These are phyloP conservation scores for Crocodylus rhombifer DNA, from an alignment of 2,797 vertebrate species.

Conservation along the genomic window DNA sequence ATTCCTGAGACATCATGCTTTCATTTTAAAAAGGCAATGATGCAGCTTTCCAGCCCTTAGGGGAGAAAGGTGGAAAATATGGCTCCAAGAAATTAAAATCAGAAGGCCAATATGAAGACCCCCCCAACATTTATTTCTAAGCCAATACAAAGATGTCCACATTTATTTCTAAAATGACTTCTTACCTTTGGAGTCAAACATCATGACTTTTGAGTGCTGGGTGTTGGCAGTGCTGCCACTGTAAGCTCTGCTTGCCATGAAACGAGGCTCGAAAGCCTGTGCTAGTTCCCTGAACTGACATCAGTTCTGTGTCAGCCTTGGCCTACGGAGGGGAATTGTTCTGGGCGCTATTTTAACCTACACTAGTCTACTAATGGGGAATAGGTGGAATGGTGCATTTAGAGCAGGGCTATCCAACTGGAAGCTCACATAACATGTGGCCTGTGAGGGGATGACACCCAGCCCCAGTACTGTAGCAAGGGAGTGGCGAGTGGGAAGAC, in stretches of 20 bases:
- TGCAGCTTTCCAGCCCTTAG: background rate
- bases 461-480: too few species aligned
- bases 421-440: too few species aligned
- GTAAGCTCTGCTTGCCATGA: background rate
- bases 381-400: too few species aligned
- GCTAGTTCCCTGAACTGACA: background rate
- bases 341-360: background rate
- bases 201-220: background rate
- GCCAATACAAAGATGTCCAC: too few species aligned
- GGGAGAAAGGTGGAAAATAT: background rate
- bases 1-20: background rate
- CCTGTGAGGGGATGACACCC: too few species aligned
- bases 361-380: too few species aligned
- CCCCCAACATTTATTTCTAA: background rate
- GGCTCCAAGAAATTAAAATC: background rate
- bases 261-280: background rate
- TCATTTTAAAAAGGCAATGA: background rate
- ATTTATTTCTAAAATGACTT: too few species aligned
- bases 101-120: background rate
- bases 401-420: too few species aligned
- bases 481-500: too few species aligned
- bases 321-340: background rate
- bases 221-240: background rate
- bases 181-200: too few species aligned
- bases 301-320: background rate